Conservation (phyloP, 2,113 vertebrate genomes). For the Mesocricetus auratus region DNA sequence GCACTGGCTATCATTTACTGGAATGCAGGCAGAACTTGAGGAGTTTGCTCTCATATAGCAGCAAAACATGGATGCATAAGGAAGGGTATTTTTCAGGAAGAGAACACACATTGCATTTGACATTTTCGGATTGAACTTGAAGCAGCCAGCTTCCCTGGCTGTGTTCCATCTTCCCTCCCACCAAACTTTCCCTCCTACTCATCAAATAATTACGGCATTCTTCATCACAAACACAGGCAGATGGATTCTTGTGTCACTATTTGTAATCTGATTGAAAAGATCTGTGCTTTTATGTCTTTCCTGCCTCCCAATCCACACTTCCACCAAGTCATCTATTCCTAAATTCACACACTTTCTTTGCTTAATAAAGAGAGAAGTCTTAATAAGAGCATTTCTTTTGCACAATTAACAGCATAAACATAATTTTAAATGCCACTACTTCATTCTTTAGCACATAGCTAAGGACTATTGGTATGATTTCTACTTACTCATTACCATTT, state of each 20-base stretch:
- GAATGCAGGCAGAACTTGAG: constrained; percentile 30
- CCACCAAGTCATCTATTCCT: constrained; percentile 53
- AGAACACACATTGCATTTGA: constrained; percentile 82
- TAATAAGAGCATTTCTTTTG: not conserved
- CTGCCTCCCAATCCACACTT: not conserved
- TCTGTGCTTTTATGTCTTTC: constrained; percentile 55
- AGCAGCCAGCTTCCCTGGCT: constrained; percentile 76
- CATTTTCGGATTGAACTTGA: constrained; percentile 81
- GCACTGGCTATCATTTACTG: not conserved
- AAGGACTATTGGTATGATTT: constrained; percentile 36
- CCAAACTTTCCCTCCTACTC: constrained; percentile 79
- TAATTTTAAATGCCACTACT: constrained; percentile 36
- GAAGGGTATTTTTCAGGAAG: constrained; percentile 77
- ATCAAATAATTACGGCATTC: constrained; percentile 78
- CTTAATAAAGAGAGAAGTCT: constrained; percentile 52
- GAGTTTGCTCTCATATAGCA: constrained; percentile 64
- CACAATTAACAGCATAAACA: not conserved
- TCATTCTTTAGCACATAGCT: constrained; percentile 51
- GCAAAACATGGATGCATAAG: constrained; percentile 67
- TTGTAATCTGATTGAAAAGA: constrained; percentile 73
- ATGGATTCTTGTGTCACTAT: constrained; percentile 79
- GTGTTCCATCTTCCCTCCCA: constrained; percentile 77
- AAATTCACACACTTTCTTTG: constrained; percentile 55
- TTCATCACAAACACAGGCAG: constrained; percentile 77
- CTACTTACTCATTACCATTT: constrained; percentile 29